Base-by-base conservation (phyloP, 2,797 vertebrate species). In the Apogon talboti region DNA sequence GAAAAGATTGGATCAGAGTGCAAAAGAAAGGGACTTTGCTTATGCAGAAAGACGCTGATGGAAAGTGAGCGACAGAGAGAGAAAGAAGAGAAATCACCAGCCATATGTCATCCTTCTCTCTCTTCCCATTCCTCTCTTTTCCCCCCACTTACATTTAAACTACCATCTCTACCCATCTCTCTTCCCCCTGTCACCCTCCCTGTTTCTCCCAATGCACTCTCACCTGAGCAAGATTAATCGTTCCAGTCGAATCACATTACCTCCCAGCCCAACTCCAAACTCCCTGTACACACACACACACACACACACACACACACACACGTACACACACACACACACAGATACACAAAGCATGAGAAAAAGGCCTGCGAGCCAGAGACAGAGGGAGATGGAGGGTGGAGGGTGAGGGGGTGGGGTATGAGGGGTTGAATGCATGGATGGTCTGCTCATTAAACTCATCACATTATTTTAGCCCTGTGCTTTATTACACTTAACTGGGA, bases 211-310 rank as follows among this genome's bases (percentile, higher is more conserved):
- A 60, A 48, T 68, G 78, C 82, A 86, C 86, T 84, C 73, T 89
- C 89, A 91, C 84, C 87, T 91, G 87, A 94, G 83, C 87, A 93
- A 93, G 93, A 94, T 93, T 90, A 92, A 94, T 94, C 69, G 79
- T 84, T 86, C 71, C 77, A 79, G 90, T 93, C 92, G 81, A 90
- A 81, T 92, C 85, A 80, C 85, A 93, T 94, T 94, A 93, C 86
- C 81, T 84, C 75, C 77, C 63, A 77, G 74, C 78, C 74, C 66
- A 83, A 87, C 83, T 81, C 67, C 61, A 11, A 54, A 68, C 78
- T 72, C 60, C 53, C 45, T 18, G 1, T 7, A n/a, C 50, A 50
- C 55, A 64, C 57, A 49, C 43, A 18, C 45, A 44, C 59, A 54
- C 44, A 18, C 56, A 62, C 14, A 30, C 52, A 63, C 38, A 58